A percentile compares a stretch with the other conserved stretches of the same genome.
Conservation (phyloP, 2,797 vertebrate genomes). For the Poeciliopsis turneri region DNA sequence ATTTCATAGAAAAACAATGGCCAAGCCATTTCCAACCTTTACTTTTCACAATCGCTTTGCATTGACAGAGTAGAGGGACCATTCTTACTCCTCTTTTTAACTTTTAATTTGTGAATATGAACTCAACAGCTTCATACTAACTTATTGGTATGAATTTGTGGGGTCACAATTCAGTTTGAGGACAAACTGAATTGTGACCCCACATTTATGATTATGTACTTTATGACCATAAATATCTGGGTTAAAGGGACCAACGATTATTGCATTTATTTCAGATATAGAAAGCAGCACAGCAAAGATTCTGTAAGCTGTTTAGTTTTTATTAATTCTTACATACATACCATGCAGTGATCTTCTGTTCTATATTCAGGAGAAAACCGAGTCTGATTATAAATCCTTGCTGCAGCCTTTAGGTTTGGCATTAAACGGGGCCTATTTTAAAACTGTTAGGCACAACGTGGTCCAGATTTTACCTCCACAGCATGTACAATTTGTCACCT, state of each 20-base stretch:
- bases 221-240: neutral
- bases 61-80: neutral
- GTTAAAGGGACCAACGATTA: neutral
- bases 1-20: too few relatives aligned
- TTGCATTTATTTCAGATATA: neutral
- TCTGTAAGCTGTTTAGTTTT: too few relatives aligned
- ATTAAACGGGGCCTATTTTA: conserved; percentile 47
- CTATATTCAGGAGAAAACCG: neutral
- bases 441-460: conserved; percentile 44
- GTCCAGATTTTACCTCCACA: conserved; percentile 65
- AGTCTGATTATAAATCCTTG: neutral
- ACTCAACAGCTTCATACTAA: neutral
- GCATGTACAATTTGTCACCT: conserved; percentile 77
- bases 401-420: conserved; percentile 30
- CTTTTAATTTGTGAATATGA: neutral
- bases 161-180: too few relatives aligned
- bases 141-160: neutral
- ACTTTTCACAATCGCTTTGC: neutral
- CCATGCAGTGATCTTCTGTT: neutral
- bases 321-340: too few relatives aligned
- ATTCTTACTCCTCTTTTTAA: neutral
- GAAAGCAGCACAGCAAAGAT: neutral
- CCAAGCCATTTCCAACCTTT: neutral
- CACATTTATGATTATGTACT: neutral
- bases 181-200: neutral